A percentile compares a stretch with the other conserved stretches of the same genome.
phyloP scores from a whole-genome alignment of 2,113 vertebrate genomes.

The Ranitomeya imitator region DNA sequence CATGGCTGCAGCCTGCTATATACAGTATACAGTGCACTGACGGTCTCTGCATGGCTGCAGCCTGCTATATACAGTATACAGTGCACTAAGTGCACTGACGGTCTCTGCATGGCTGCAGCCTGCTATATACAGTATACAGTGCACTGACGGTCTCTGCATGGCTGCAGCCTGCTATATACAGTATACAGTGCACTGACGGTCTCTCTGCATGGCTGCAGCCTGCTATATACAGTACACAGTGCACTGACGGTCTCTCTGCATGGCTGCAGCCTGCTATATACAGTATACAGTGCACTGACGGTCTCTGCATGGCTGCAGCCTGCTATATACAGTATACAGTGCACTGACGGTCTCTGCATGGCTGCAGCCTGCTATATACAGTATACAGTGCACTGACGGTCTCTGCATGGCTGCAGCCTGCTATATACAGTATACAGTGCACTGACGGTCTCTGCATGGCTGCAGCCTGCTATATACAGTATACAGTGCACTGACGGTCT shows the following conservation, averaged over 20 bases:
- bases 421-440: neutral
- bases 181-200: neutral
- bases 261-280: neutral
- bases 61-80: neutral
- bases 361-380: neutral
- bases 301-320: neutral
- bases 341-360: neutral
- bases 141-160: neutral
- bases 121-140: neutral
- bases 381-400: neutral
- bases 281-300: neutral
- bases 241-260: neutral
- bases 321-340: neutral
- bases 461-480: neutral
- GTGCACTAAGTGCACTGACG: neutral
- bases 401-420: neutral
- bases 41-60: neutral
- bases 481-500: neutral
- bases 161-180: neutral
- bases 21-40: neutral
- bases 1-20: neutral
- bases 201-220: neutral
- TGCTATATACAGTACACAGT: neutral
- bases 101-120: neutral
- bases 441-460: neutral